Percentiles rank a stretch among this genome's conserved stretches.
Evolutionary conservation across 1,140 invertebrate species (phyloP).

Genomic region (Zeugodacus cucurbitae): DNA sequence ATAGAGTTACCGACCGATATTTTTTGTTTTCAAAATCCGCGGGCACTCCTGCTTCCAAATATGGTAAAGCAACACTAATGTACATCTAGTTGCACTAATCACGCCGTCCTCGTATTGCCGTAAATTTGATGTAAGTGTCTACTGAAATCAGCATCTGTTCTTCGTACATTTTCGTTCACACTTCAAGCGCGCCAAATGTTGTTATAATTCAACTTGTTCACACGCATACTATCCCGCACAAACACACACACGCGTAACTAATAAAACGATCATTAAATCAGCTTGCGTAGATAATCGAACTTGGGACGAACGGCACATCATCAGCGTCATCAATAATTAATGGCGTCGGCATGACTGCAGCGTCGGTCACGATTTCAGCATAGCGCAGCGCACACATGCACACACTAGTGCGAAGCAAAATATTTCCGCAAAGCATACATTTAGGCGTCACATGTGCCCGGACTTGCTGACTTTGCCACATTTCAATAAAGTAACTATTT

Average conservation of each 20-base stretch:
- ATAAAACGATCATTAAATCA: constrained; percentile 31
- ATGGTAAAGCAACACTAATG: too few species aligned
- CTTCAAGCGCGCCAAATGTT: background rate
- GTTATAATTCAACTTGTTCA: background rate
- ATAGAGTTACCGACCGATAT: too few species aligned
- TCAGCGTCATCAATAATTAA: constrained; percentile 62
- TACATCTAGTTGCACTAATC: background rate
- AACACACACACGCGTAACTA: background rate
- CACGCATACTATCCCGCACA: background rate
- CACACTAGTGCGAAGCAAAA: background rate
- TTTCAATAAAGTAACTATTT: constrained; percentile 27
- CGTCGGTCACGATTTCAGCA: constrained; percentile 59
- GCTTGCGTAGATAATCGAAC: constrained; percentile 41
- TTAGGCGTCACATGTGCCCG: background rate
- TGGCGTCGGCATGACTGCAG: constrained; percentile 62
- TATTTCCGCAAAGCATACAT: background rate
- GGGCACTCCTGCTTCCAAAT: too few species aligned
- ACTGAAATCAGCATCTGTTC: background rate
- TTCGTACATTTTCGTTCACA: background rate
- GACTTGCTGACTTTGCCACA: background rate
- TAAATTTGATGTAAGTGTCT: background rate
- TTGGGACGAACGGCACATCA: constrained; percentile 57
- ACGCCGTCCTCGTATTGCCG: background rate
- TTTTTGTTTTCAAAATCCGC: too few species aligned
- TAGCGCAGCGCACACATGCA: background rate